Evolutionary conservation across 1,140 invertebrate species (phyloP).

Genomic region (Drosophila fuyamai): DNA sequence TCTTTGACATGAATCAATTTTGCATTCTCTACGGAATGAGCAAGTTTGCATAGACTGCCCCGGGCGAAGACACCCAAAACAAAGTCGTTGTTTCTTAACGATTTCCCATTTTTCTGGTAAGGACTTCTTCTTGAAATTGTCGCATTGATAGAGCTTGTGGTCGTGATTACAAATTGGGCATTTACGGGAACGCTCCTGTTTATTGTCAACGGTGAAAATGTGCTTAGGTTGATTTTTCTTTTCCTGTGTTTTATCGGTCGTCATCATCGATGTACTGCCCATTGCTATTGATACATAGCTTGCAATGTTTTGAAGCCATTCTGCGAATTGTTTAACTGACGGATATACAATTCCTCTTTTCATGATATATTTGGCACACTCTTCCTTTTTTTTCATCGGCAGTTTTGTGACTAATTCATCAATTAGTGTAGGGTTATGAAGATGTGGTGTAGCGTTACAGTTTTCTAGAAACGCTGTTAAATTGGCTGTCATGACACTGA

Average conservation of each 20-base stretch:
- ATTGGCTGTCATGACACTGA: slow-evolving; percentile 1
- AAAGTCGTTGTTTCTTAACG: no score
- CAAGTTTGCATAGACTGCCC: neutral
- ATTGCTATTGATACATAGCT: neutral
- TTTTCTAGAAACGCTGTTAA: slow-evolving; percentile 1
- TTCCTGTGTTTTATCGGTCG: neutral
- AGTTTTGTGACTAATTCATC: neutral
- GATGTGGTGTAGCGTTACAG: neutral
- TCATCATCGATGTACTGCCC: neutral
- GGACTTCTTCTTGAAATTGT: no score
- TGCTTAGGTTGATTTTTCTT: neutral
- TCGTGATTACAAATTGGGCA: no score
- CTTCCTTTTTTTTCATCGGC: neutral
- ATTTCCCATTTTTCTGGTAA: no score
- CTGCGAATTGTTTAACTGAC: neutral
- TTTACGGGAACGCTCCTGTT: neutral
- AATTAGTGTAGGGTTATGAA: neutral
- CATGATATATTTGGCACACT: neutral
- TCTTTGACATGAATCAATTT: no score
- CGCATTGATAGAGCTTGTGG: no score
- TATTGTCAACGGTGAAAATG: no score
- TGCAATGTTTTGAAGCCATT: slow-evolving; percentile 1
- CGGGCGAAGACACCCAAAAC: no score
- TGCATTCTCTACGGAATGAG: no score
- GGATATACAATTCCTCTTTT: neutral